Percentiles rank a stretch among this genome's conserved stretches.
Conservation (phyloP, 2,113 vertebrate genomes). For the Entosphenus tridentatus region DNA sequence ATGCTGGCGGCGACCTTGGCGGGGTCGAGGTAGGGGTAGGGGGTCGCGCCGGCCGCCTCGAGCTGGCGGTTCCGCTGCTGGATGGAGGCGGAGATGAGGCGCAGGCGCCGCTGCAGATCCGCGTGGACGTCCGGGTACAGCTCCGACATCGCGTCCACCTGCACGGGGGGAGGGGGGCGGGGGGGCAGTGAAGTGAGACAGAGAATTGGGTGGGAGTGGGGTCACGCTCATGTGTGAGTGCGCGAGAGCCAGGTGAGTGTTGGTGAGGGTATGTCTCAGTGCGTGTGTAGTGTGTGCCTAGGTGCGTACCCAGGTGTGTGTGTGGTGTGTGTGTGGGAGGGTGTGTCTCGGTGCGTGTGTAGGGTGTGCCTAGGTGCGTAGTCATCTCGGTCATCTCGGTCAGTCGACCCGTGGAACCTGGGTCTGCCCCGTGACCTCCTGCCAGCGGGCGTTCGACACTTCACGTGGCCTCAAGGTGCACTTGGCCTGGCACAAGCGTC, state of each 20-base stretch:
- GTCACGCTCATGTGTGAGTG: not conserved
- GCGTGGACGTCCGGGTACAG: not conserved
- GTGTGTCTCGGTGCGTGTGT: not conserved
- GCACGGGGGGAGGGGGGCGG: not conserved
- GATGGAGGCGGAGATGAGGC: not conserved
- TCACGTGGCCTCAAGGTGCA: too few relatives aligned
- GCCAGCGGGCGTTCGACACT: too few relatives aligned
- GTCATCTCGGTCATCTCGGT: too few relatives aligned
- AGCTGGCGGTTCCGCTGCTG: not conserved
- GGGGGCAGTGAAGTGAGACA: not conserved
- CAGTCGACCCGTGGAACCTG: too few relatives aligned
- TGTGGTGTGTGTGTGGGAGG: not conserved
- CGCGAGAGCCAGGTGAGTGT: not conserved
- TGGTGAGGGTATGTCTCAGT: not conserved
- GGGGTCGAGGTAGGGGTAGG: conserved; percentile 1
- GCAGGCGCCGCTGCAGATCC: not conserved
- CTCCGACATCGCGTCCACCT: not conserved
- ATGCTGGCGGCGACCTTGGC: conserved; percentile 3
- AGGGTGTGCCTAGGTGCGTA: not conserved
- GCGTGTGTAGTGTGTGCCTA: not conserved
- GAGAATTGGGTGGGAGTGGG: not conserved
- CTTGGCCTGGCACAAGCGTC: too few relatives aligned
- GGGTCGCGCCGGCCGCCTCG: conserved; percentile 1
- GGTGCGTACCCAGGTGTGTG: not conserved
- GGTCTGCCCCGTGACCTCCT: too few relatives aligned